Conservation (phyloP, 92 coral and sea anemone genomes). For the Epizoanthus rinbou region DNA sequence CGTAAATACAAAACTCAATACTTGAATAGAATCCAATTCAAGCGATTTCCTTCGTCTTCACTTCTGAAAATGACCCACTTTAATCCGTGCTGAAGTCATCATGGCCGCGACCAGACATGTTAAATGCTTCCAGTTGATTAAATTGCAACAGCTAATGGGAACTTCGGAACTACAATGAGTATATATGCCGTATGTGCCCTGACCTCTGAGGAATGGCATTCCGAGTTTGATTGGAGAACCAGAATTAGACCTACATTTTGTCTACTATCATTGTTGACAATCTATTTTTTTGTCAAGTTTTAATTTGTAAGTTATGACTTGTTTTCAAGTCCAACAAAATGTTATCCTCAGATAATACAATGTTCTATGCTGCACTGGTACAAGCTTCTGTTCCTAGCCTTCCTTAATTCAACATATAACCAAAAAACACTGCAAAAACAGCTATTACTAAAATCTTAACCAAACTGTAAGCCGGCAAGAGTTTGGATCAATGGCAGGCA, state of each 20-base stretch:
- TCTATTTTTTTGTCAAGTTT: neutral
- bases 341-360: constrained; percentile 18
- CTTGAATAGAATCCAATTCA: no score
- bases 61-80: no score
- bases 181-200: constrained; percentile 48
- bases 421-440: constrained; percentile 21
- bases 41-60: no score
- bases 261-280: constrained; percentile 3
- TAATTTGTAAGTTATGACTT: constrained; percentile 15
- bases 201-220: constrained; percentile 44
- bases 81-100: no score
- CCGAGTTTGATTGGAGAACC: constrained; percentile 34
- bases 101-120: constrained; percentile 23
- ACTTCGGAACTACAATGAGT: constrained; percentile 43
- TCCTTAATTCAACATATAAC: constrained; percentile 21
- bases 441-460: constrained; percentile 18
- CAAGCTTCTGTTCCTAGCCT: constrained; percentile 33
- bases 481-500: constrained; percentile 19
- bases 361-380: no score
- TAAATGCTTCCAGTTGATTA: constrained; percentile 37
- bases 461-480: constrained; percentile 38
- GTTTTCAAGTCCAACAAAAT: constrained; percentile 28
- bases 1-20: no score
- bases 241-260: constrained; percentile 29
- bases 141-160: constrained; percentile 43